phyloP scores from a whole-genome alignment of 1,140 invertebrate species.

The Drosophila bocki region DNA sequence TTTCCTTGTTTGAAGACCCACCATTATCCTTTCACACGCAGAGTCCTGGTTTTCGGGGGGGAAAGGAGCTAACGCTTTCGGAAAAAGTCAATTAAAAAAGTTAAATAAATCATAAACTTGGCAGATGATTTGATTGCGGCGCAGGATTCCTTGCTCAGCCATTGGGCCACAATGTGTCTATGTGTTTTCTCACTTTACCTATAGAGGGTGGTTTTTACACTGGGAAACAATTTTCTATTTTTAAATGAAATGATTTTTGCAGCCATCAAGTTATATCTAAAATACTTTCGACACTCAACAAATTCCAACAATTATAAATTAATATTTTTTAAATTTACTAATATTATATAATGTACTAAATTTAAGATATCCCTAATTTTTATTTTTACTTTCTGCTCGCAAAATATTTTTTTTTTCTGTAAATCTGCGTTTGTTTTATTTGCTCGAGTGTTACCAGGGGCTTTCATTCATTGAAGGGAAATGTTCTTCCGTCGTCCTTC shows the following conservation, averaged over 20 bases:
- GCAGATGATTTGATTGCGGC: constrained; percentile 84
- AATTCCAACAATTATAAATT: background rate
- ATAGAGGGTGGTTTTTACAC: constrained; percentile 22
- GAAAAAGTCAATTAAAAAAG: constrained; percentile 85
- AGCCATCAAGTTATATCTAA: background rate
- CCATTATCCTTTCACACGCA: constrained; percentile 84
- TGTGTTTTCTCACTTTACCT: constrained; percentile 9
- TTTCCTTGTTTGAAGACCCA: constrained; percentile 65
- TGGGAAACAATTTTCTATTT: background rate
- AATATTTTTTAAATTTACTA: too few species aligned
- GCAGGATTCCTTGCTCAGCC: constrained; percentile 58
- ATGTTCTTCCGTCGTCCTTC: constrained; percentile 46
- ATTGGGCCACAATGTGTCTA: constrained; percentile 64
- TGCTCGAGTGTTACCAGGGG: constrained; percentile 60
- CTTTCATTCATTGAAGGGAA: constrained; percentile 54
- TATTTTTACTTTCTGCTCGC: too few species aligned
- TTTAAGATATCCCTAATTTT: background rate
- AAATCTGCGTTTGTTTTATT: constrained; percentile 29
- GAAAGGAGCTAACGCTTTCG: constrained; percentile 44
- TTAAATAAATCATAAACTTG: constrained; percentile 85
- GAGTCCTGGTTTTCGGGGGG: constrained; percentile 51
- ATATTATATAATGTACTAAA: background rate
- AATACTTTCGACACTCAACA: background rate
- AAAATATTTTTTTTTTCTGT: constrained; percentile 1
- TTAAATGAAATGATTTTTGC: too few species aligned